Evolutionary conservation across 64 coral and sea anemone genomes (phyloP).

Genomic region (Stichodactyla helianthus): DNA sequence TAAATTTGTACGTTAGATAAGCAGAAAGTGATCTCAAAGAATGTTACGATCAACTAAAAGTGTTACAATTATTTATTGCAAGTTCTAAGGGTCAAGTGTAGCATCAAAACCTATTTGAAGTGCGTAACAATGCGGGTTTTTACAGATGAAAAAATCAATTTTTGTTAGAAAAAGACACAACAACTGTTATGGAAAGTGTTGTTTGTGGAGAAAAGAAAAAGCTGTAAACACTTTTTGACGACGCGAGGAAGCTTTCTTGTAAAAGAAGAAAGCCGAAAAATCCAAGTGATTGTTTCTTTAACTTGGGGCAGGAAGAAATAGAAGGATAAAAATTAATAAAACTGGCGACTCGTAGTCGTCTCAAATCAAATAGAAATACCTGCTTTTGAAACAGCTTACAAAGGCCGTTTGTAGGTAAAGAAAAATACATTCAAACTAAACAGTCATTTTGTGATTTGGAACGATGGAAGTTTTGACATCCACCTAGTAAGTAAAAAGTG

Average conservation of each 20-base stretch:
- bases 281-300: background rate
- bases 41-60: background rate
- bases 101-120: background rate
- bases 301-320: background rate
- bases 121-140: background rate
- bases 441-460: background rate
- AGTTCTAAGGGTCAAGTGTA: background rate
- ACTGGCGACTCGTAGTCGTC: background rate
- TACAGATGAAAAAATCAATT: background rate
- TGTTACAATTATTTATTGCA: background rate
- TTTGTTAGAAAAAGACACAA: background rate
- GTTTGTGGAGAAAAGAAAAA: background rate
- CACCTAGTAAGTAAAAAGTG: background rate
- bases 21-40: background rate
- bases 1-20: background rate
- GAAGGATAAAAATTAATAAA: background rate
- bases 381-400: background rate
- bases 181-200: background rate
- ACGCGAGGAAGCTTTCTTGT: background rate
- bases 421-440: background rate
- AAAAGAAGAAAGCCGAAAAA: background rate
- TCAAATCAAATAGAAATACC: background rate
- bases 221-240: background rate
- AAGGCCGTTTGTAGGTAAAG: background rate
- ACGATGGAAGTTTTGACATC: background rate